A percentile compares a stretch with the other conserved stretches of the same genome.
Conservation (phyloP, 2,888 invertebrate genomes). For the Rhyacophila evoluta region DNA sequence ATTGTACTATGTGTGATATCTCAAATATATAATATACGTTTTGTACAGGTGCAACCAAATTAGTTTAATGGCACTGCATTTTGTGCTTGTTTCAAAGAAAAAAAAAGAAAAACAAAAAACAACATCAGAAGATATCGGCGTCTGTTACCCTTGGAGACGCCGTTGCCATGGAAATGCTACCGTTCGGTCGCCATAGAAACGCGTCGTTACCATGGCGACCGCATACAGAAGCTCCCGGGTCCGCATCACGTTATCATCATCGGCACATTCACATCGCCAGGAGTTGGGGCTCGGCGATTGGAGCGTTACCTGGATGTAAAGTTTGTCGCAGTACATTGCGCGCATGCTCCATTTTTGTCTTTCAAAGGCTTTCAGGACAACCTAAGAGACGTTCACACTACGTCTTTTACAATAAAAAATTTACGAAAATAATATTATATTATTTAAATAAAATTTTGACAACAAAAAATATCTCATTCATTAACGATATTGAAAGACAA, state of each 20-base stretch:
- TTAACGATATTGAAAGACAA: no score
- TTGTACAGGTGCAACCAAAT: no score
- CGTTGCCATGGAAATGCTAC: neutral
- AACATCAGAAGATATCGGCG: neutral
- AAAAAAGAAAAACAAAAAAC: neutral
- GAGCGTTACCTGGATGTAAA: conserved; percentile 7
- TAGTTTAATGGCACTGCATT: neutral
- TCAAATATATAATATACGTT: no score
- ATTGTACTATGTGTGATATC: no score
- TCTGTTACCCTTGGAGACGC: conserved; percentile 18
- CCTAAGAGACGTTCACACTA: neutral
- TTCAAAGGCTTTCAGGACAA: conserved; percentile 22
- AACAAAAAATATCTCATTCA: no score
- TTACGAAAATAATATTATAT: no score
- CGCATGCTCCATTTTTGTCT: neutral
- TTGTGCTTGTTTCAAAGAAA: neutral
- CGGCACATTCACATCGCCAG: neutral
- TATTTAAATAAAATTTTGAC: no score
- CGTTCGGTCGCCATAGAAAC: neutral
- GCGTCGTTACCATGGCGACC: conserved; percentile 3
- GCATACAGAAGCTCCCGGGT: conserved; percentile 17
- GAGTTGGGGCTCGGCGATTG: neutral
- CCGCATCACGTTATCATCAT: conserved; percentile 10
- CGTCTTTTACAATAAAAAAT: no score
- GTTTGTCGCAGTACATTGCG: conserved; percentile 14